Evolutionary conservation across 1,140 invertebrate genomes (phyloP), one percentile per base, ranked within the genome.

Genomic region (Meloidogyne floridensis): DNA sequence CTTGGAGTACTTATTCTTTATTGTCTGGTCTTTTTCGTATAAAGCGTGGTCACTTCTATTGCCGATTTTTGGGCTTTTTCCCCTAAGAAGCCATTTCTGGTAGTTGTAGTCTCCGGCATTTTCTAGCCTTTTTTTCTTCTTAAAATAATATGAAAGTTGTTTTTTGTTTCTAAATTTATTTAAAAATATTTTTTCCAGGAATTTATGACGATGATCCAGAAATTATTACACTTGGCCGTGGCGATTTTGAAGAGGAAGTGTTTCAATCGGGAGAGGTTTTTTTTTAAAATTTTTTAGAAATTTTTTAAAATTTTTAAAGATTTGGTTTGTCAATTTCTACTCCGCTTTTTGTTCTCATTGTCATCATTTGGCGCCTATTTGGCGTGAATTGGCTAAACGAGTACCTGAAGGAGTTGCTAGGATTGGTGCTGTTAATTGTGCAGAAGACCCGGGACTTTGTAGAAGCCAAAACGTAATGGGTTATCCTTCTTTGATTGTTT

Each of bases 251-350:
- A 81, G 73, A 84, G 53, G 65, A 89, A 93, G 93, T 93, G 86
- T 92, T 94, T 56, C 91, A 92, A 81, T 93, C 92, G 20, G 91
- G 93, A 71, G 93, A 91, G 90, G 85, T 78, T 65, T 18, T 43
- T 20, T 8, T n/a, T 32, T 2, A 32, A 32, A 32, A n/a, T 47
- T 3, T 77, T 0, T 15, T 18, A 54, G 71, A 18, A 10, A 47
- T n/a, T 70, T 54, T 20, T 70, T 8, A 0, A 13, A 13, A 8
- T 59, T 51, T 74, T 73, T 70, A 3, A 47, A 78, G 77, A 71
- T 94, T 20, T 94, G 94, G 94, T 94, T 95, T 86, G 92, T 95
- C 75, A 95, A 95, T 90, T 95, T 94, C 90, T 95, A 94, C 90
- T 95, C 94, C 10, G 94, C 94, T 9, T 93, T 93, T 90, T 95